These are phyloP conservation scores for Aptenodytes patagonicus DNA, from an alignment of 2,113 vertebrate genomes.

Conservation along the genomic window DNA sequence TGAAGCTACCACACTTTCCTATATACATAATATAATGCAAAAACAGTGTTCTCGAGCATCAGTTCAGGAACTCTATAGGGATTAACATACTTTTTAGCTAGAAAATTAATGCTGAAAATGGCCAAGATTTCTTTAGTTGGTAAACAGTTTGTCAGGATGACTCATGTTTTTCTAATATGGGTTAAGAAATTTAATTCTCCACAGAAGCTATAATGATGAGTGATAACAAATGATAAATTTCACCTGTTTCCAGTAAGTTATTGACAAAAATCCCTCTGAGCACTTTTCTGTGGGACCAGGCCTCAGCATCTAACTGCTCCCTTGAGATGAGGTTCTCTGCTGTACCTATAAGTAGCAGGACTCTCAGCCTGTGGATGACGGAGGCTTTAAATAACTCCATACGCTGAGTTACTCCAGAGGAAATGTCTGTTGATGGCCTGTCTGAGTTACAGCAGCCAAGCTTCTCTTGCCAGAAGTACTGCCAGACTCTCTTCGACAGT, in stretches of 20 bases:
- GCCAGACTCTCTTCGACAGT: neutral
- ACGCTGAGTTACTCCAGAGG: neutral
- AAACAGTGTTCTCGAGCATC: neutral
- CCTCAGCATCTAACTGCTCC: neutral
- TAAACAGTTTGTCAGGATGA: neutral
- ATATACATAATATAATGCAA: neutral
- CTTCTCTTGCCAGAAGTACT: neutral
- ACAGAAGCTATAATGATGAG: neutral
- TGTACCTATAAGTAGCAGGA: neutral
- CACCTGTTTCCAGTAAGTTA: neutral
- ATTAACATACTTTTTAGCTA: neutral
- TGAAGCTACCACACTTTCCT: neutral
- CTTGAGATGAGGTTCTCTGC: neutral
- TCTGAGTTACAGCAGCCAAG: neutral
- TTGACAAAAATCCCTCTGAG: neutral
- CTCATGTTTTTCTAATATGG: neutral
- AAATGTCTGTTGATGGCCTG: neutral
- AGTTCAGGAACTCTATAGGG: neutral
- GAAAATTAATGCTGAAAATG: neutral
- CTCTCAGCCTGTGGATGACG: neutral
- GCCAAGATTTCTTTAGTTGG: neutral
- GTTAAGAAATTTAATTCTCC: neutral
- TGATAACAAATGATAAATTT: neutral
- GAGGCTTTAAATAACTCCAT: neutral
- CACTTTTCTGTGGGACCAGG: neutral